Evolutionary conservation across 1,140 invertebrate genomes (phyloP).

Genomic region (Agrilus planipennis): DNA sequence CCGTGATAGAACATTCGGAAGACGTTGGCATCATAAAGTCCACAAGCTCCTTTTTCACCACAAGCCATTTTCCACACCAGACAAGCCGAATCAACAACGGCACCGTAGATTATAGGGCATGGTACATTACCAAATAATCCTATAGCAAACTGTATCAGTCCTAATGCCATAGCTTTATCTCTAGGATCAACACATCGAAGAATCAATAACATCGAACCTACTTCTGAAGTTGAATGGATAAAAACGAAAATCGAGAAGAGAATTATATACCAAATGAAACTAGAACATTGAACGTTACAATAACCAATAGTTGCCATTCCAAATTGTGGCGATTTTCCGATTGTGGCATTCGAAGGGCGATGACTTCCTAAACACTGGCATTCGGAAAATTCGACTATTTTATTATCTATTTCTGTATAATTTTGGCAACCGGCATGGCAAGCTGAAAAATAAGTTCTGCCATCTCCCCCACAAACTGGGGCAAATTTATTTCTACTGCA

Average conservation of each 20-base stretch:
- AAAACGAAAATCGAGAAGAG: slow-evolving; percentile 82
- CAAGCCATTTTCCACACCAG: slow-evolving; percentile 76
- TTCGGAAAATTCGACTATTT: slow-evolving; percentile 56
- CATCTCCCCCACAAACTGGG: slow-evolving; percentile 70
- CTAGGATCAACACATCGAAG: slow-evolving; percentile 81
- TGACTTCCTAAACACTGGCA: slow-evolving; percentile 58
- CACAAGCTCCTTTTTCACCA: slow-evolving; percentile 68
- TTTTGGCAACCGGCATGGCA: slow-evolving; percentile 78
- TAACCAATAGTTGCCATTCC: slow-evolving; percentile 48
- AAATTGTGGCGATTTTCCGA: slow-evolving; percentile 11
- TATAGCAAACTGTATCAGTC: slow-evolving; percentile 85
- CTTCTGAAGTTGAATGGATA: slow-evolving; percentile 84
- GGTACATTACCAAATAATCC: slow-evolving; percentile 88
- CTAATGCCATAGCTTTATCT: slow-evolving; percentile 90
- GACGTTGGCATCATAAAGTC: slow-evolving; percentile 69
- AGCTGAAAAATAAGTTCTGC: slow-evolving; percentile 73
- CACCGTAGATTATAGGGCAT: slow-evolving; percentile 85
- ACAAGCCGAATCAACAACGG: slow-evolving; percentile 83
- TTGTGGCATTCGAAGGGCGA: neutral
- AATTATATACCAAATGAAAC: slow-evolving; percentile 71
- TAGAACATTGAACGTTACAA: slow-evolving; percentile 65
- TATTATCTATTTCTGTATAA: slow-evolving; percentile 47
- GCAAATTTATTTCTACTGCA: slow-evolving; percentile 66
- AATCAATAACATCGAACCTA: slow-evolving; percentile 81
- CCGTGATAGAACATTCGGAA: slow-evolving; percentile 80